These are phyloP conservation scores for Rhopalosiphum padi DNA, from an alignment of 1,140 invertebrate species.

Conservation along the genomic window DNA sequence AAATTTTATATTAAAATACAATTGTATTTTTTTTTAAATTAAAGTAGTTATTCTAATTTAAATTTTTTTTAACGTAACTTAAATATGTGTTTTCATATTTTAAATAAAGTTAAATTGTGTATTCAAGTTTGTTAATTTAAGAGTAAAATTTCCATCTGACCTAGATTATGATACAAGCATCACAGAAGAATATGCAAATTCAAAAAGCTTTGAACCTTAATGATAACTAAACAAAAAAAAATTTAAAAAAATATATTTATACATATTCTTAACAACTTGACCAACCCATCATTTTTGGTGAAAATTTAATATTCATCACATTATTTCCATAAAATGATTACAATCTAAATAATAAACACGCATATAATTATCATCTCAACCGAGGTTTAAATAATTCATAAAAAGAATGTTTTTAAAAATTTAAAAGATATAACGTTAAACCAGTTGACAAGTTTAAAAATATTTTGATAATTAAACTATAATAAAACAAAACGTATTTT, in stretches of 20 bases:
- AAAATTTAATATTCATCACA: conserved; percentile 11
- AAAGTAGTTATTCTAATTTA: neutral
- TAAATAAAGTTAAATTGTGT: neutral
- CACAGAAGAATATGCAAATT: conserved; percentile 16
- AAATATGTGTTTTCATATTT: neutral
- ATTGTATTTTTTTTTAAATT: neutral
- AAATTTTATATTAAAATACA: neutral
- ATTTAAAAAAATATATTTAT: neutral
- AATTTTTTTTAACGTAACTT: neutral
- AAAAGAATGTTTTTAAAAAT: neutral
- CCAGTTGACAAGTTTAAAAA: neutral
- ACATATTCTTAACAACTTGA: conserved; percentile 5
- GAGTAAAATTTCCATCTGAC: conserved; percentile 16
- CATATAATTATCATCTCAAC: neutral
- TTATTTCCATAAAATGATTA: conserved; percentile 22
- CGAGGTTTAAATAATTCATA: neutral
- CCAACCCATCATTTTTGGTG: neutral
- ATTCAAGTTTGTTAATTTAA: conserved; percentile 13
- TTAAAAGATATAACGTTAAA: neutral
- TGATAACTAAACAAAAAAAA: neutral
- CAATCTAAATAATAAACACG: conserved; percentile 1
- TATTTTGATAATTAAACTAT: neutral
- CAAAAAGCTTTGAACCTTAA: conserved; percentile 7
- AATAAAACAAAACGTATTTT: neutral
- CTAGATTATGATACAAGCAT: neutral